Evolutionary conservation across 1,140 invertebrate genomes (phyloP).

Genomic region (Rhyacophila brunnea): DNA sequence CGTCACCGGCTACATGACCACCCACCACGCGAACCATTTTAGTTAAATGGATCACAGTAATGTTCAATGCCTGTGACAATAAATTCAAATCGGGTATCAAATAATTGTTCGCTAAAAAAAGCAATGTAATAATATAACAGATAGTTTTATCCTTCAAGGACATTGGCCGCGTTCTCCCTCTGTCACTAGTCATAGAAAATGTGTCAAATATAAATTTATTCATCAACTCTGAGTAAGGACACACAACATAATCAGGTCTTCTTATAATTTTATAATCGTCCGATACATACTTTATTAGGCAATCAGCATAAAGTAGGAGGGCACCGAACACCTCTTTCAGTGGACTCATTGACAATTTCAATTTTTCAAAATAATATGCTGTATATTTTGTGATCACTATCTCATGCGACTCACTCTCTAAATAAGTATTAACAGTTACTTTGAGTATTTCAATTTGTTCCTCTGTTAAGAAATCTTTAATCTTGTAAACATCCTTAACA

Average conservation of each 20-base stretch:
- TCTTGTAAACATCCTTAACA: slow-evolving; percentile 43
- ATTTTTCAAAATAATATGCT: slow-evolving; percentile 4
- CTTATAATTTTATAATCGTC: slow-evolving; percentile 17
- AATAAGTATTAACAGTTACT: neutral
- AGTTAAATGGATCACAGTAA: slow-evolving; percentile 12
- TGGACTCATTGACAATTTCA: neutral
- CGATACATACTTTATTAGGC: slow-evolving; percentile 25
- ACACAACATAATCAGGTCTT: slow-evolving; percentile 14
- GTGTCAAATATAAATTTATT: slow-evolving; percentile 21
- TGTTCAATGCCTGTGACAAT: slow-evolving; percentile 9
- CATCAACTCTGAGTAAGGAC: slow-evolving; percentile 24
- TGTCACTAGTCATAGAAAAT: slow-evolving; percentile 28
- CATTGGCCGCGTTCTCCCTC: slow-evolving; percentile 23
- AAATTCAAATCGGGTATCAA: slow-evolving; percentile 12
- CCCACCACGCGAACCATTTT: slow-evolving; percentile 26
- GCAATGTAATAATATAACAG: slow-evolving; percentile 25
- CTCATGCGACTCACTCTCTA: slow-evolving; percentile 9
- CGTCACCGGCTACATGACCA: slow-evolving; percentile 11
- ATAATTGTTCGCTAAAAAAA: slow-evolving; percentile 24
- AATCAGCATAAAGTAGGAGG: slow-evolving; percentile 28
- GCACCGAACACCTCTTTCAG: slow-evolving; percentile 7
- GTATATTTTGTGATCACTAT: slow-evolving; percentile 24
- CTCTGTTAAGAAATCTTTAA: slow-evolving; percentile 45
- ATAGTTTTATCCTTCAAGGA: slow-evolving; percentile 29
- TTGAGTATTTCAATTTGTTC: slow-evolving; percentile 23